Conservation (phyloP, 64 coral and sea anemone genomes). For the Cladopsammia gracilis region DNA sequence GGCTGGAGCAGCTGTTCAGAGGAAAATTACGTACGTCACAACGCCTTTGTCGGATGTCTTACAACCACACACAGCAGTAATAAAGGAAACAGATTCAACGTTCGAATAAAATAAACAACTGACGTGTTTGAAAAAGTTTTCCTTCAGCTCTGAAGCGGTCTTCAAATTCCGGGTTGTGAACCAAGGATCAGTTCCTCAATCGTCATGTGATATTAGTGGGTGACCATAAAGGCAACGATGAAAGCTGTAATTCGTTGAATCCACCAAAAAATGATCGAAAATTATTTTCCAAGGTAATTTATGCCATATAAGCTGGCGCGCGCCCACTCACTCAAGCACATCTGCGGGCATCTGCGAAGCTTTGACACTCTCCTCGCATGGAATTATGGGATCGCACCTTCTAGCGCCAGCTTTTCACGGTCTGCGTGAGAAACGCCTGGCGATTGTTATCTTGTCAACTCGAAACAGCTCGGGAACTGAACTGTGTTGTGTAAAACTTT, state of each 20-base stretch:
- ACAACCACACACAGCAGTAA: neutral
- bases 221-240: neutral
- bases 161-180: neutral
- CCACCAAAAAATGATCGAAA: neutral
- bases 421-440: neutral
- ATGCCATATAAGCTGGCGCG: too few relatives aligned
- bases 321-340: too few relatives aligned
- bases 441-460: neutral
- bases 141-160: constrained; percentile 4
- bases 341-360: too few relatives aligned
- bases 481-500: neutral
- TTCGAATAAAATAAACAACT: constrained; percentile 2
- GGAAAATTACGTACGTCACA: neutral
- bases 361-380: neutral
- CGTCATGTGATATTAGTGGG: neutral
- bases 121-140: neutral
- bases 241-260: neutral
- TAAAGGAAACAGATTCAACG: neutral
- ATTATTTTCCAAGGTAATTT: too few relatives aligned
- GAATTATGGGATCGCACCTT: neutral
- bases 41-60: neutral
- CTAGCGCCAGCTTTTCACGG: neutral
- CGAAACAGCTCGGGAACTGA: neutral
- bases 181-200: too few relatives aligned
- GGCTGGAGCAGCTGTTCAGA: neutral